These are phyloP conservation scores for Ctenopoma kingsleyae DNA, from an alignment of 2,797 vertebrate species.

Conservation along the genomic window DNA sequence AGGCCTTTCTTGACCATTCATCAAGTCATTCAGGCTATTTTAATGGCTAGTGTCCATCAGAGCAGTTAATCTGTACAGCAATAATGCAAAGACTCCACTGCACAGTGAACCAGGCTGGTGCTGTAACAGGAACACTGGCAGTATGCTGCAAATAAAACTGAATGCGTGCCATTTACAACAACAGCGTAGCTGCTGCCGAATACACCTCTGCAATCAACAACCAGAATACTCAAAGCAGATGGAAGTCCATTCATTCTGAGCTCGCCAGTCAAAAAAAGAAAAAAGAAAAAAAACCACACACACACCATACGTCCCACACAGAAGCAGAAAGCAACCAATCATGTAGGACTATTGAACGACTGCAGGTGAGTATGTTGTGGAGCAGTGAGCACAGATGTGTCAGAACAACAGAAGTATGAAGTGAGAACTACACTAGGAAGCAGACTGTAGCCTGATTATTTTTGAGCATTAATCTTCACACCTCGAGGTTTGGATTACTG, in stretches of 20 bases:
- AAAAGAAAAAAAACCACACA: no score
- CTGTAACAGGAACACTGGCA: slow-evolving; percentile 6
- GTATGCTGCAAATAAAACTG: slow-evolving; percentile 16
- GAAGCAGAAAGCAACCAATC: slow-evolving; percentile 20
- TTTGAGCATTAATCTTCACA: slow-evolving; percentile 30
- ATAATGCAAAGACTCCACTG: not conserved
- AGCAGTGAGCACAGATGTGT: slow-evolving; percentile 8
- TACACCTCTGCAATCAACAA: slow-evolving; percentile 31
- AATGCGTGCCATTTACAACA: slow-evolving; percentile 4
- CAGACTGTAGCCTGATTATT: slow-evolving; percentile 31
- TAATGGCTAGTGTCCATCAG: not conserved
- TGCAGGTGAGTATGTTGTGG: slow-evolving; percentile 27
- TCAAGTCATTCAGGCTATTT: not conserved
- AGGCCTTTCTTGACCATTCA: not conserved
- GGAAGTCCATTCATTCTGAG: slow-evolving; percentile 22
- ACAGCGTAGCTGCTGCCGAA: slow-evolving; percentile 3
- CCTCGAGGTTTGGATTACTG: slow-evolving; percentile 38
- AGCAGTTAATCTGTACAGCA: slow-evolving; percentile 1
- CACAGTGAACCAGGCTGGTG: not conserved
- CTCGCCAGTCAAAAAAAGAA: slow-evolving; percentile 12
- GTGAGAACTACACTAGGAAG: not conserved
- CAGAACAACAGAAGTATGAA: slow-evolving; percentile 8
- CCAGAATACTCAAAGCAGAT: slow-evolving; percentile 31
- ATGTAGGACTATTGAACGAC: slow-evolving; percentile 6
- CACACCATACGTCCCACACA: slow-evolving; percentile 35